Evolutionary conservation across 2,888 invertebrate species (phyloP).

Genomic region (Ischnus inquisitorius): DNA sequence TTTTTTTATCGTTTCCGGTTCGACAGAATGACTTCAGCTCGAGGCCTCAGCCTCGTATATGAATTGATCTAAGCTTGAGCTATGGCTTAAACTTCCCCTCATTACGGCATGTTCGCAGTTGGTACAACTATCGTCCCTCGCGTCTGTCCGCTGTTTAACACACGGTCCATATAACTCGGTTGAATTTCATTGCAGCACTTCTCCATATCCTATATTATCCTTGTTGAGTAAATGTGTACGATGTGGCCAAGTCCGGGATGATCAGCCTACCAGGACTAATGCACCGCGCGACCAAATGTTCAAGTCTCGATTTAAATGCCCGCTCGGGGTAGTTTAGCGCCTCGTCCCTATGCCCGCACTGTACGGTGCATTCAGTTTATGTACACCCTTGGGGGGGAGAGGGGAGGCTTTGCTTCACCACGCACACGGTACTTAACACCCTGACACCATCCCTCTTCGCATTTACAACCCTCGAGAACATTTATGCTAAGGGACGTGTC

Average conservation of each 20-base stretch:
- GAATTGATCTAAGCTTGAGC: slow-evolving; percentile 7
- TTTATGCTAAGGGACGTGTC: slow-evolving; percentile 49
- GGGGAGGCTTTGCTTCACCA: slow-evolving; percentile 35
- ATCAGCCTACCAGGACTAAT: slow-evolving; percentile 83
- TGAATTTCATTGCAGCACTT: slow-evolving; percentile 59
- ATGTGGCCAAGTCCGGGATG: slow-evolving; percentile 65
- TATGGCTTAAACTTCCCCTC: slow-evolving; percentile 19
- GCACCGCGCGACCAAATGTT: slow-evolving; percentile 82
- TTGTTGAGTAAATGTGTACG: slow-evolving; percentile 35
- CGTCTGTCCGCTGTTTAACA: slow-evolving; percentile 29
- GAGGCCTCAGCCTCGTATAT: not conserved
- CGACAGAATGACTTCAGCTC: not conserved
- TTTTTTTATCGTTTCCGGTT: not conserved
- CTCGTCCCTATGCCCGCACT: slow-evolving; percentile 15
- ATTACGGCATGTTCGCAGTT: slow-evolving; percentile 57
- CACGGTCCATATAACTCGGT: slow-evolving; percentile 55
- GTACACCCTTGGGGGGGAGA: slow-evolving; percentile 18
- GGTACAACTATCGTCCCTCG: slow-evolving; percentile 44
- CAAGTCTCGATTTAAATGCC: slow-evolving; percentile 81
- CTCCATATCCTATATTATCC: slow-evolving; percentile 35
- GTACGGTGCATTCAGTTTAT: slow-evolving; percentile 24
- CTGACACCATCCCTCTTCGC: slow-evolving; percentile 28
- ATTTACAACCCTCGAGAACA: slow-evolving; percentile 53
- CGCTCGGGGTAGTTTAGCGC: slow-evolving; percentile 69
- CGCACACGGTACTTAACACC: slow-evolving; percentile 64